Percentiles rank a stretch among this genome's conserved stretches.
Evolutionary conservation across 2,797 vertebrate species (phyloP).

Genomic region (Poeciliopsis infans): DNA sequence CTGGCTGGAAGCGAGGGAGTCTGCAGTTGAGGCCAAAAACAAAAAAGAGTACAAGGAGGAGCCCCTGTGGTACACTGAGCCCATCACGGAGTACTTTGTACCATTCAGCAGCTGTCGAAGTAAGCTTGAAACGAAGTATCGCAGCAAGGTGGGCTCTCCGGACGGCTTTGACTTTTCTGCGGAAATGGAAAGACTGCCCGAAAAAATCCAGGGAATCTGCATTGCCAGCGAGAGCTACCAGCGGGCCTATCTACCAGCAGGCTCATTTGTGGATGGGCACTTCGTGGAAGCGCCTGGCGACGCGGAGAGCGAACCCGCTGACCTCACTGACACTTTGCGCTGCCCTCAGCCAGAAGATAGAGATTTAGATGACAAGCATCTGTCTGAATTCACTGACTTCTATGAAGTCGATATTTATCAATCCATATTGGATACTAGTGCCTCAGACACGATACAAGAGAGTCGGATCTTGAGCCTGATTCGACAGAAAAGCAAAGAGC

Average conservation of each 20-base stretch:
- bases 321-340: conserved; percentile 90
- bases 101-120: conserved; percentile 93
- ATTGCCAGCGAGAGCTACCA: conserved; percentile 88
- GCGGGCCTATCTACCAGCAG: conserved; percentile 94
- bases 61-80: conserved; percentile 99
- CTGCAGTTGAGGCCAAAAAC: conserved; percentile 83
- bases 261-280: conserved; percentile 97
- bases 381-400: conserved; percentile 99
- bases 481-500: conserved; percentile 96
- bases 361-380: conserved; percentile 99
- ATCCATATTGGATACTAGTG: conserved; percentile 99
- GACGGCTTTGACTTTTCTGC: conserved; percentile 75
- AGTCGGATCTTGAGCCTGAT: conserved; percentile 99
- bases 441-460: conserved; percentile 98
- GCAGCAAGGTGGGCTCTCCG: conserved; percentile 84
- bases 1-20: conserved; percentile 83
- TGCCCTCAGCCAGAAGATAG: conserved; percentile 95
- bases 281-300: conserved; percentile 97
- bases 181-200: conserved; percentile 86
- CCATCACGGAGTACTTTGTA: conserved; percentile 95
- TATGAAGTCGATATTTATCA: conserved; percentile 99
- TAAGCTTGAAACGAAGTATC: conserved; percentile 97
- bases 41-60: conserved; percentile 96
- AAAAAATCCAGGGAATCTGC: conserved; percentile 92
- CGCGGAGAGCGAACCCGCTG: conserved; percentile 88